phyloP scores from a whole-genome alignment of 53 echinoderm and acorn worm species.

The Mesocentrotus franciscanus region DNA sequence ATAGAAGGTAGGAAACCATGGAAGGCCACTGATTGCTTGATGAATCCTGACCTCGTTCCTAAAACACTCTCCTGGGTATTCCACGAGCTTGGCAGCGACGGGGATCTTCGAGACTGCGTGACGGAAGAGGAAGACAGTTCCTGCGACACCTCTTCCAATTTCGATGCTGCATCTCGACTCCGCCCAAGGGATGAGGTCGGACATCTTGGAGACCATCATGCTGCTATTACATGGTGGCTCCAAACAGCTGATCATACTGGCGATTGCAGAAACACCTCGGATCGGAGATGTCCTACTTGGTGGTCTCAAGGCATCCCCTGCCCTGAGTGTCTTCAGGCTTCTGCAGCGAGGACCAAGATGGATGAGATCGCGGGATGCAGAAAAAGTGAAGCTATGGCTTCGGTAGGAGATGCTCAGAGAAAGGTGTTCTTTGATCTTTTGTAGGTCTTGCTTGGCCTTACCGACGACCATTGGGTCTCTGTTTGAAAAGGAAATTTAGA shows the following conservation, averaged over 20 bases:
- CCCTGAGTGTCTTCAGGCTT: neutral
- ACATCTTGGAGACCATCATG: neutral
- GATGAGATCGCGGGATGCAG: slow-evolving; percentile 25
- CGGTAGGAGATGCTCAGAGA: slow-evolving; percentile 33
- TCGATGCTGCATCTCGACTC: neutral
- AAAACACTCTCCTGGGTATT: neutral
- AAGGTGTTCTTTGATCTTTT: neutral
- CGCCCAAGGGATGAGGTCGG: slow-evolving; percentile 17
- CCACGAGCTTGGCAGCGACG: neutral
- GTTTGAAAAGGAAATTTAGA: neutral
- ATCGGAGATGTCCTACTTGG: neutral
- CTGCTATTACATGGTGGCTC: neutral
- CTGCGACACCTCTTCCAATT: slow-evolving; percentile 15
- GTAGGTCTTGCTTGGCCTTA: neutral
- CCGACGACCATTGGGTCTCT: neutral
- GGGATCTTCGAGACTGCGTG: slow-evolving; percentile 1
- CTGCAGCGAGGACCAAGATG: slow-evolving; percentile 3
- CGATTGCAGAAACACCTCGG: neutral
- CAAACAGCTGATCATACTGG: neutral
- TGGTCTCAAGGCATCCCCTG: slow-evolving; percentile 18
- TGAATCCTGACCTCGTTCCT: slow-evolving; percentile 17
- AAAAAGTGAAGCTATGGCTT: neutral
- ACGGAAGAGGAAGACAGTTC: slow-evolving; percentile 24
- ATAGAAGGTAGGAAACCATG: slow-evolving; percentile 53
- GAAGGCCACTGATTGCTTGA: neutral